These are phyloP conservation scores for Pterophyllum scalare DNA, from an alignment of 2,113 vertebrate genomes.

Conservation along the genomic window DNA sequence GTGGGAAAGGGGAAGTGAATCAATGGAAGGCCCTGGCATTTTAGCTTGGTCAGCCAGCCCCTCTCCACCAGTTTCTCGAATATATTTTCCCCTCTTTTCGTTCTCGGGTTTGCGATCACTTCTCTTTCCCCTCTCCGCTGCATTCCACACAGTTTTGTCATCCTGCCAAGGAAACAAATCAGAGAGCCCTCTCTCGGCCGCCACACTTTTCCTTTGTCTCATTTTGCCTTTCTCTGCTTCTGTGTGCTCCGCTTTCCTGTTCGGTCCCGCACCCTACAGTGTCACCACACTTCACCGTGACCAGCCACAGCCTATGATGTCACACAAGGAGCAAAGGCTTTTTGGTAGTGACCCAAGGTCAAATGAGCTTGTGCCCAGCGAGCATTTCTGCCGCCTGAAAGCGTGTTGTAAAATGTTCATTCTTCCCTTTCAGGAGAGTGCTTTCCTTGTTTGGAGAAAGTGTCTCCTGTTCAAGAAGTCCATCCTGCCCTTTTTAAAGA, in stretches of 20 bases:
- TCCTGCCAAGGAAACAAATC: conserved; percentile 90
- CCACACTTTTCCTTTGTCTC: conserved; percentile 78
- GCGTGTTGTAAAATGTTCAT: conserved; percentile 53
- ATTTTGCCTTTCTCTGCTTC: conserved; percentile 56
- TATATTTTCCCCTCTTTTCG: conserved; percentile 47
- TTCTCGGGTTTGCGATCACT: conserved; percentile 78
- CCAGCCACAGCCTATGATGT: conserved; percentile 58
- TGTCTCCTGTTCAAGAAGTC: conserved; percentile 64
- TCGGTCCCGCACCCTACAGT: conserved; percentile 29
- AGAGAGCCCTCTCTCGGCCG: conserved; percentile 82
- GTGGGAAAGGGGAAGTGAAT: conserved; percentile 70
- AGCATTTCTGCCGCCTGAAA: conserved; percentile 42
- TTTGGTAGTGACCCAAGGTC: conserved; percentile 56
- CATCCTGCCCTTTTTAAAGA: conserved; percentile 62
- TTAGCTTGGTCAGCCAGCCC: conserved; percentile 67
- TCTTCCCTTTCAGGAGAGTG: conserved; percentile 53
- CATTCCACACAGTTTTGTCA: conserved; percentile 90
- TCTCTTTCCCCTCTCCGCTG: conserved; percentile 83
- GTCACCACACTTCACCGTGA: conserved; percentile 49
- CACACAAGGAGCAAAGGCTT: conserved; percentile 55
- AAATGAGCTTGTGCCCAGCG: conserved; percentile 55
- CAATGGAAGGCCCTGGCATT: conserved; percentile 58
- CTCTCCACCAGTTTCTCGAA: conserved; percentile 59
- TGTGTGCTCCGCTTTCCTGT: conserved; percentile 45
- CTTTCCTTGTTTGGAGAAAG: conserved; percentile 70